Base-by-base conservation (phyloP, 2,797 vertebrate genomes). In the Spinibarbus caldwelli region DNA sequence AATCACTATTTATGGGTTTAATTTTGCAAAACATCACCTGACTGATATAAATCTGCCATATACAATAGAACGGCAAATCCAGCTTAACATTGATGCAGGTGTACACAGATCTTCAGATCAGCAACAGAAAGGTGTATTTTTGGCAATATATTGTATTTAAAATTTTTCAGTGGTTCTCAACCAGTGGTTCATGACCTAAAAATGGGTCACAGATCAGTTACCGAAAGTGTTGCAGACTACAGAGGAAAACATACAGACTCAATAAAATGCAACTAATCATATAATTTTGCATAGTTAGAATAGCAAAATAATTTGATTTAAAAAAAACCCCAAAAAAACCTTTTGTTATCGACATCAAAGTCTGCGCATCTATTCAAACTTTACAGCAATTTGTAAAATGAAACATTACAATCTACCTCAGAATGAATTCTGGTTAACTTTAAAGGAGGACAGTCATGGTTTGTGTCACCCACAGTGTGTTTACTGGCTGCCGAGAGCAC, bases 11-110 rank as follows among this genome's bases (percentile, higher is more conserved):
- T 73, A 73, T 83, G 71, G 31, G 21, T n/a, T 75, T 64, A 2
- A 38, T 83, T 83, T 72, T 2, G 41, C 57, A 9, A 84, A 67
- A 64, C 59, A 76, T 75, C 23, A 1, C 26, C 12, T 72, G 23
- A 73, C 80, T 68, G 62, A 78, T 54, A 67, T 84, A 31, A 84
- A 77, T 77, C 82, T 84, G 6, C 6, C n/a, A 15, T 31, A 54
- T 4, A 31, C 23, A 78, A 47, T 29, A 52, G n/a, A 78, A 43
- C 5, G 2, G 34, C 64, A 52, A 68, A 43, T 84, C 64, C 19
- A 8, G 47, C 26, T 78, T 70, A 31, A 17, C 36, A 6, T 26
- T 84, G 83, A 57, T 78, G 83, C 34, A 45, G 21, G 31, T 78
- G 47, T 78, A 70, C n/a, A 70, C 75, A 67, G 64, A 70, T 41